These are phyloP conservation scores for Caerostris extrusa DNA, from an alignment of 1,140 invertebrate genomes.

Conservation along the genomic window DNA sequence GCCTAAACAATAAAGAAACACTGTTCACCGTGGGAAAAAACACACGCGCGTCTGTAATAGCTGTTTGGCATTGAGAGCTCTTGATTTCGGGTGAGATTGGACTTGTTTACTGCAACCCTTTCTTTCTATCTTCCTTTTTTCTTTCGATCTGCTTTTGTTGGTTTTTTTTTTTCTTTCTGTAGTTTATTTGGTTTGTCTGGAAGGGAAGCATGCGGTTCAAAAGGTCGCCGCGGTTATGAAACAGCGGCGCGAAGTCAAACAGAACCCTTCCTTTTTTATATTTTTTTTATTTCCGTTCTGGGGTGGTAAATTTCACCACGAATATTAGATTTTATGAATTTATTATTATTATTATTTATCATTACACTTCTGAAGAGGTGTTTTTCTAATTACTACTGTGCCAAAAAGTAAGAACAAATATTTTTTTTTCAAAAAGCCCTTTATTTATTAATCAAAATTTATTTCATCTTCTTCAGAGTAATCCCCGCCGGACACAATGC, in stretches of 20 bases:
- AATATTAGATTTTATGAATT: not conserved
- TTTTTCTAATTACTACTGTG: not conserved
- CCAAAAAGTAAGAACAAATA: too few relatives aligned
- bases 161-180: not conserved
- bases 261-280: not conserved
- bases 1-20: constrained; percentile 16
- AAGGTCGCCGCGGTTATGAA: not conserved
- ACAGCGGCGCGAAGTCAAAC: not conserved
- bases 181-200: not conserved
- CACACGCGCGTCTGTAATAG: constrained; percentile 43
- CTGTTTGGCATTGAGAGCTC: not conserved
- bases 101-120: constrained; percentile 30
- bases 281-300: not conserved
- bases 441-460: too few relatives aligned
- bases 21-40: constrained; percentile 44
- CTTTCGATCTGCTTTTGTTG: not conserved
- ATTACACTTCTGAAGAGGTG: not conserved
- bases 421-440: too few relatives aligned
- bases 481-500: too few relatives aligned
- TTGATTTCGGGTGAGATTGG: constrained; percentile 47
- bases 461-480: too few relatives aligned
- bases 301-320: not conserved
- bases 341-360: not conserved
- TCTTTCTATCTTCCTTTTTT: not conserved
- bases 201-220: constrained; percentile 11